These are phyloP conservation scores for Vireo altiloquus DNA, from an alignment of 2,113 vertebrate species.

Conservation along the genomic window DNA sequence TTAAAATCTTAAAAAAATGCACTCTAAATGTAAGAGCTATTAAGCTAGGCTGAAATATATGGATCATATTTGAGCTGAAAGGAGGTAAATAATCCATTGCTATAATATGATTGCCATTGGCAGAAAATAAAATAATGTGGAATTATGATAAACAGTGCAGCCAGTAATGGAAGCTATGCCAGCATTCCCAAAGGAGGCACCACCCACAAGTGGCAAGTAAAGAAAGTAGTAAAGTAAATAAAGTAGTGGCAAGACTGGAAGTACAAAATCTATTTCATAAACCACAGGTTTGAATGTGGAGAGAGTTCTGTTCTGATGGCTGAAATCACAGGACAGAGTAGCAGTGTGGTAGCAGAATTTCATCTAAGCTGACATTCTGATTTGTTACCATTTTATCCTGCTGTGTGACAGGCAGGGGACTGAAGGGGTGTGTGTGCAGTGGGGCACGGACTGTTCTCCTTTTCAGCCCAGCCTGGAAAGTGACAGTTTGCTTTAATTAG, in stretches of 20 bases:
- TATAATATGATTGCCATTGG: background rate
- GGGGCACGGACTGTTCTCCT: background rate
- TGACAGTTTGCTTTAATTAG: background rate
- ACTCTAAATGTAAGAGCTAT: background rate
- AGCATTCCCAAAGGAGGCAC: background rate
- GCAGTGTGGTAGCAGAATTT: background rate
- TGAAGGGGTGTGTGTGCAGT: background rate
- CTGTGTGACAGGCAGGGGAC: background rate
- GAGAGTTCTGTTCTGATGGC: background rate
- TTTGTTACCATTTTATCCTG: background rate
- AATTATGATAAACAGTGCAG: background rate
- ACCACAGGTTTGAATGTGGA: background rate
- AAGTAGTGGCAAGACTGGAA: background rate
- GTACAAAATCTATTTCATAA: background rate
- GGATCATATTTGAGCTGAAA: slow-evolving; percentile 26
- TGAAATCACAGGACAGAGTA: background rate
- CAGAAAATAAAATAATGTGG: slow-evolving; percentile 4
- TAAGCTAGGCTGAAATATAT: background rate
- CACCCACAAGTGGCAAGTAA: background rate
- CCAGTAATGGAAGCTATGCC: background rate
- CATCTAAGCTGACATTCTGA: background rate
- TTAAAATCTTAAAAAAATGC: background rate
- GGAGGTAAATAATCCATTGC: slow-evolving; percentile 31
- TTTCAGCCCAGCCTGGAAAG: background rate
- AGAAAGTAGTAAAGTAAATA: slow-evolving; percentile 16